Evolutionary conservation across 2,113 vertebrate species (phyloP), one percentile per base, ranked within the genome.

Genomic region (Grammomys surdaster): DNA sequence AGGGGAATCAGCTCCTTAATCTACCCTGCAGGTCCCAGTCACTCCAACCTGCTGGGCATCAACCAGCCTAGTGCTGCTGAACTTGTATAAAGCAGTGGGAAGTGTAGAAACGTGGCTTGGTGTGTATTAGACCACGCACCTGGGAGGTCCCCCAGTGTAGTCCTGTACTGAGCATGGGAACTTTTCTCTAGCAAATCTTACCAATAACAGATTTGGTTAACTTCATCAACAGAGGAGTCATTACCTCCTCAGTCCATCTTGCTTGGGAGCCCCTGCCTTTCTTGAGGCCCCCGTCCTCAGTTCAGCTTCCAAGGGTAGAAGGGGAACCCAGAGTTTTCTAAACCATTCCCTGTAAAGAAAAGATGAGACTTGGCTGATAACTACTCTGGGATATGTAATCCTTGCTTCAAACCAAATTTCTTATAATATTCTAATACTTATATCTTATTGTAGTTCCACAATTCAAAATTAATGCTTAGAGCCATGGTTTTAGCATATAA

Each of bases 331-430:
- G 54, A 22, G n/a, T 82, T 89, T 75, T 43, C 81, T 84, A 82
- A 81, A 63, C 36, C 85, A 75, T 17, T 77, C 54, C 80, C 60
- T 86, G 17, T 48, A 88, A 84, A 60, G 31, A 92, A 78, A 78
- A 54, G 40, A 87, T 65, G 28, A 51, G 43, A 91, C 82, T 89
- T 69, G 72, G 43, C 72, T 67, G 56, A 51, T 72, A 86, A 60
- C 54, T 72, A 86, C 84, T 76, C 43, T 70, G 60, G 51, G 54
- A 65, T 51, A 51, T 67, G 24, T 60, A 80, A 56, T 48, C 67
- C 81, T 95, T 73, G 51, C 89, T 80, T 94, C 96, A 97, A 88
- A 77, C 81, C 80, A 89, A 77, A 72, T 76, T 92, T 94, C 89
- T 60, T 67, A 81, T 67, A 93, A 84, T 81, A 78, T 26, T 90